Percentiles rank a stretch among this genome's conserved stretches.
phyloP scores from a whole-genome alignment of 2,113 vertebrate species.

The Corythornis cristatus region DNA sequence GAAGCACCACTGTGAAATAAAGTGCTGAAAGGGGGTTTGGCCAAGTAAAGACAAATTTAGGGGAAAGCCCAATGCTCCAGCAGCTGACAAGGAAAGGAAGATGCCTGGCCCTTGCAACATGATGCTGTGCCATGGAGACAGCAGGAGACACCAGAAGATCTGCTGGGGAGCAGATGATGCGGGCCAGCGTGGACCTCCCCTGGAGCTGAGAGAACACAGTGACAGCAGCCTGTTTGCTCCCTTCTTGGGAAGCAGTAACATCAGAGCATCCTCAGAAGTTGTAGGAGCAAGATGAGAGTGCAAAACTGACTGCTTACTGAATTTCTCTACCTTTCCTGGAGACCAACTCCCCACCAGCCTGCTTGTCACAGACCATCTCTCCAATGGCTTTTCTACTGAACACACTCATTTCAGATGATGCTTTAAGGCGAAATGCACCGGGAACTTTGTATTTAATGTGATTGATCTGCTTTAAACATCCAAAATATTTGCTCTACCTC shows the following conservation, averaged over 20 bases:
- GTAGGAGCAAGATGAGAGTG: not conserved
- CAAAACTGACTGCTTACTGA: not conserved
- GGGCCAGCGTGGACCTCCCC: not conserved
- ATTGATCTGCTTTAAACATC: not conserved
- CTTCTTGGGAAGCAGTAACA: not conserved
- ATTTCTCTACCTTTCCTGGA: not conserved
- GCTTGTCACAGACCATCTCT: not conserved
- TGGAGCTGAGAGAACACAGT: not conserved
- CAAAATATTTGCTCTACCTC: not conserved
- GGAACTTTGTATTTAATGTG: not conserved
- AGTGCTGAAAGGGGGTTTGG: not conserved
- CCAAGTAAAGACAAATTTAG: not conserved
- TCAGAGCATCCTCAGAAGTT: not conserved
- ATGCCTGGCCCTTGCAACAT: not conserved
- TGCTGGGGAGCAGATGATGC: not conserved
- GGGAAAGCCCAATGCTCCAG: not conserved
- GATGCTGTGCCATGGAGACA: accelerated
- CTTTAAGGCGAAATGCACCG: accelerated
- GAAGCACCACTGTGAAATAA: not conserved
- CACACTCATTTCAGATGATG: not conserved
- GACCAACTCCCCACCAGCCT: not conserved
- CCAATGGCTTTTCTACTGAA: not conserved
- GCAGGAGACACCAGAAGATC: not conserved
- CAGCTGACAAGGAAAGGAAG: not conserved
- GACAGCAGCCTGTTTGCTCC: not conserved